A percentile compares a stretch with the other conserved stretches of the same genome.
Conservation (phyloP, 2,797 vertebrate genomes). For the Lutjanus argentimaculatus region DNA sequence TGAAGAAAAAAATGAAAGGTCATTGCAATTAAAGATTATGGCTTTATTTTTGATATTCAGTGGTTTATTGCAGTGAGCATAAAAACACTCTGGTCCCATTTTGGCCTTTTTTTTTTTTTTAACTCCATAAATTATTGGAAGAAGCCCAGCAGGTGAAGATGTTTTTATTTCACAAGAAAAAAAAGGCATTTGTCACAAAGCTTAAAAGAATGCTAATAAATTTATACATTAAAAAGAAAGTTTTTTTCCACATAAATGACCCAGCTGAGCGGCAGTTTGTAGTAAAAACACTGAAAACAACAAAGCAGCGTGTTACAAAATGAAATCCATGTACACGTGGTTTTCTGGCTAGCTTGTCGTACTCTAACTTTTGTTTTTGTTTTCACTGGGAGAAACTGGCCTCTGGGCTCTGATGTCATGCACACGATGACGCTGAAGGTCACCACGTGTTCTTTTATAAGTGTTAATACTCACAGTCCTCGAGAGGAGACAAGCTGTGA, state of each 20-base stretch:
- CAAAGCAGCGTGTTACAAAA: conserved; percentile 44
- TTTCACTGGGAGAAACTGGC: neutral
- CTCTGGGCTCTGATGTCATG: conserved; percentile 4
- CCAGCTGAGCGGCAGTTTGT: neutral
- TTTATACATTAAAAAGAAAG: conserved; percentile 34
- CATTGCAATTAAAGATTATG: no score
- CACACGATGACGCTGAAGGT: neutral
- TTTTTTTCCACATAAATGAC: neutral
- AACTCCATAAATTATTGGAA: conserved; percentile 15
- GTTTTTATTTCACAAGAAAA: conserved; percentile 55
- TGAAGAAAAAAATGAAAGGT: no score
- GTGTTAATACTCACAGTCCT: conserved; percentile 22
- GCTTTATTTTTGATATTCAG: no score
- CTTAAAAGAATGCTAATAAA: conserved; percentile 36
- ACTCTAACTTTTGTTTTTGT: neutral
- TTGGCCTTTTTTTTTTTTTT: no score
- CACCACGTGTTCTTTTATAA: conserved; percentile 13
- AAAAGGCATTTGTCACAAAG: conserved; percentile 44
- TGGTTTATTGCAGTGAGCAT: no score
- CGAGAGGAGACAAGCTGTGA: conserved; percentile 44
- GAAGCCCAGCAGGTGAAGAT: conserved; percentile 20
- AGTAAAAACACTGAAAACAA: conserved; percentile 18
- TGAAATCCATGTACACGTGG: neutral
- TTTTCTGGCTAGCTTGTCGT: neutral
- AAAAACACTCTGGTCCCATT: no score